Evolutionary conservation across 2,888 invertebrate genomes (phyloP), one percentile per base, ranked within the genome.

Genomic region (Eupithecia tripunctaria): DNA sequence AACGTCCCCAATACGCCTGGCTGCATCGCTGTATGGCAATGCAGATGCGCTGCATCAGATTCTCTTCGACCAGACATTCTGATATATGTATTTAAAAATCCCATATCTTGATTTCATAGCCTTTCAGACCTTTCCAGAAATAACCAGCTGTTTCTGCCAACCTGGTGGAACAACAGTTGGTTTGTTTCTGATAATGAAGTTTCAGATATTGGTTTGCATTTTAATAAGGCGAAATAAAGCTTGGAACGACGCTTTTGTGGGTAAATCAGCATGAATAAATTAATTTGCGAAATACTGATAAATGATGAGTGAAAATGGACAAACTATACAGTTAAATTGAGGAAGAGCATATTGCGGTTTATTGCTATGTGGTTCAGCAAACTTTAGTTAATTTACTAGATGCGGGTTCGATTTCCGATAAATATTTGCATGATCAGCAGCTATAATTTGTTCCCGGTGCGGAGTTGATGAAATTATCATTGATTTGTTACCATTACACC

Each of bases 101-200:
- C n/a, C n/a, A n/a, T n/a, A 5, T 36, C 1, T 36, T 36, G 36
- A 36, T 36, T 36, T 36, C 36, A 5, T 36, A 36, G 5, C 36
- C 1, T 36, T 7, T 41, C 4, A 18, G 18, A 43, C 18, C 4
- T 41, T 5, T 41, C 41, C 41, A 41, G 41, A 14, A 41, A 43
- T 5, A 25, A 27, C 27, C 29, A 29, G 60, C 60, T 60, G 60
- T 60, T 27, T 60, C 8, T 1, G 2, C 27, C 27, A 8, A 29
- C 29, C 18, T 27, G 18, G 27, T 8, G 18, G 60, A 29, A 60
- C 15, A 60, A 29, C 60, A 18, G 60, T 60, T 60, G 60, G 60
- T 60, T 60, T 63, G 63, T 69, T 51, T 64, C 63, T 62, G 43
- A 25, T 69, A 69, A 64, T 64, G 21, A 64, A 51, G 63, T 69